These are phyloP conservation scores for Lagria hirta DNA, from an alignment of 2,888 invertebrate species.

Conservation along the genomic window DNA sequence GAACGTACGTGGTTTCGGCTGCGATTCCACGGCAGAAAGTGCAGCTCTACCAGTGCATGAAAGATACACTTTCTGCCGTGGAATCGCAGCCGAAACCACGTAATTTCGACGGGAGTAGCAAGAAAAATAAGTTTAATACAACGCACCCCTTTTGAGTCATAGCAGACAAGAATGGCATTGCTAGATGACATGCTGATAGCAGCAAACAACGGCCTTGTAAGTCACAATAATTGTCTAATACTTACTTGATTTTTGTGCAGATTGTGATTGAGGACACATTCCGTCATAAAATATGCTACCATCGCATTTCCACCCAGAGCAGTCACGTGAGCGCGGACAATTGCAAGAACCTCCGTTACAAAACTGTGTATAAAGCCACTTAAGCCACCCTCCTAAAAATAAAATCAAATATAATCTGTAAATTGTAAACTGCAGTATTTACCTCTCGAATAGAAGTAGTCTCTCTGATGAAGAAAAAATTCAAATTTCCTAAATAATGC, in stretches of 20 bases:
- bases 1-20: too few species aligned
- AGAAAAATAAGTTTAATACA: too few species aligned
- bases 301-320: conserved; percentile 94
- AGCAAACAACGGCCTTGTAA: too few species aligned
- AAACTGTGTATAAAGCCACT: conserved; percentile 95
- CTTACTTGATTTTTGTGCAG: conserved; percentile 95
- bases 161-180: too few species aligned
- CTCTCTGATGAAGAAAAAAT: conserved; percentile 94
- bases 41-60: too few species aligned
- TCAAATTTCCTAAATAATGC: conserved; percentile 84
- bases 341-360: conserved; percentile 89
- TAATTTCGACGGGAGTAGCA: too few species aligned
- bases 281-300: conserved; percentile 90
- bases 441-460: conserved; percentile 87
- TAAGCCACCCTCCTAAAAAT: conserved; percentile 75
- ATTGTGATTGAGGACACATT: conserved; percentile 87
- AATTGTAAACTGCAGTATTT: neutral
- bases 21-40: too few species aligned
- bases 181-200: too few species aligned
- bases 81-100: too few species aligned
- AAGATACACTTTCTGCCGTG: too few species aligned
- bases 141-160: too few species aligned
- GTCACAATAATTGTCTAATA: too few species aligned
- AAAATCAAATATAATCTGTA: conserved; percentile 22
- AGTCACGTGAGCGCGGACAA: conserved; percentile 89